Conservation (phyloP, 92 coral and sea anemone species). For the Isaurus tuberculatus region DNA sequence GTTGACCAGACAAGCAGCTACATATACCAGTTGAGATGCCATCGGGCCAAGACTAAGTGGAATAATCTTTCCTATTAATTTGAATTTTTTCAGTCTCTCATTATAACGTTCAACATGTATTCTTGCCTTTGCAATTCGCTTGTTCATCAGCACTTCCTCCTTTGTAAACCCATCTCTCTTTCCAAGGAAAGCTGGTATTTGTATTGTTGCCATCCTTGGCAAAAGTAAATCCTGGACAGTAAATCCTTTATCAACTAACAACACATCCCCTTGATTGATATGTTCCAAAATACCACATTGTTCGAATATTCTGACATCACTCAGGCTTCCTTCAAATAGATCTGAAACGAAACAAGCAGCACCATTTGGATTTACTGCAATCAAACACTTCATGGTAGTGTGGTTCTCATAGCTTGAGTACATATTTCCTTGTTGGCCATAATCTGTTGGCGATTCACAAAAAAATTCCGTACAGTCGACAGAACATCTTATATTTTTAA, state of each 20-base stretch:
- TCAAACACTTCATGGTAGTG: not conserved
- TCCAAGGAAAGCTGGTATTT: constrained; percentile 50
- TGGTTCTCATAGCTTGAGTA: not conserved
- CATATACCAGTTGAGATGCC: constrained; percentile 39
- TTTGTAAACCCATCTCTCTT: constrained; percentile 35
- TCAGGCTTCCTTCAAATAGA: not conserved
- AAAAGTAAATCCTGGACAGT: constrained; percentile 38
- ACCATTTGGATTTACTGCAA: not conserved
- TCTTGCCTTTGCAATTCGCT: constrained; percentile 50
- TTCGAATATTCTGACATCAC: constrained; percentile 28
- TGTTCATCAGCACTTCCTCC: constrained; percentile 36
- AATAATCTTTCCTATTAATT: constrained; percentile 26
- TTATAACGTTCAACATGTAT: constrained; percentile 41
- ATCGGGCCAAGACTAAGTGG: constrained; percentile 24
- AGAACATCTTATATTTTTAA: constrained; percentile 19
- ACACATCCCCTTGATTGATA: constrained; percentile 12
- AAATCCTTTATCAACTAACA: constrained; percentile 43
- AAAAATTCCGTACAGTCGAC: constrained; percentile 1
- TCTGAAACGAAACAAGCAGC: not conserved
- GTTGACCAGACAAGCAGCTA: constrained; percentile 25
- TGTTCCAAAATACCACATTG: constrained; percentile 38
- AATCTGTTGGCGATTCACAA: not conserved
- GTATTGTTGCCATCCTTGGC: constrained; percentile 37
- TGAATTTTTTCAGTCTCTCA: constrained; percentile 34
- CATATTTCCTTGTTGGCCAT: not conserved